phyloP scores from a whole-genome alignment of 2,797 vertebrate species.

The Myotis planiceps region DNA sequence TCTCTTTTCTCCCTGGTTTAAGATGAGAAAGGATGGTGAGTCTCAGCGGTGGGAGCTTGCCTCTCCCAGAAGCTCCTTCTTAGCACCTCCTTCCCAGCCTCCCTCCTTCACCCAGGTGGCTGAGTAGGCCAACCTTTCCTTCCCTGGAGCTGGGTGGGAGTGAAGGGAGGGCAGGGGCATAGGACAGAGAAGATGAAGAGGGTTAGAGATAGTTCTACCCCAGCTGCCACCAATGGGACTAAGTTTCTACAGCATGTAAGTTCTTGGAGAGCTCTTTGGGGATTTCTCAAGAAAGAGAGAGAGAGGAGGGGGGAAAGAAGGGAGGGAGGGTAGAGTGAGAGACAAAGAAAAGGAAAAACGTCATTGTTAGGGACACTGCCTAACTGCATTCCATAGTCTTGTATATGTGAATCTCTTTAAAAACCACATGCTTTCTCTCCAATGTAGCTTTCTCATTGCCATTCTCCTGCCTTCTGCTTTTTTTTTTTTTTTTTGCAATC shows the following conservation, averaged over 20 bases:
- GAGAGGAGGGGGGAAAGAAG: rapidly evolving
- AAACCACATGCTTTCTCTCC: not conserved
- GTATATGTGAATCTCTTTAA: not conserved
- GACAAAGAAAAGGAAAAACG: not conserved
- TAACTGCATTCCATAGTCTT: not conserved
- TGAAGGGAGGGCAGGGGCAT: too few relatives aligned
- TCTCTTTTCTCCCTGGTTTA: not conserved
- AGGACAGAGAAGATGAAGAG: not conserved
- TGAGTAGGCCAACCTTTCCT: not conserved
- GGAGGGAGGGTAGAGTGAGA: rapidly evolving
- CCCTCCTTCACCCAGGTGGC: not conserved
- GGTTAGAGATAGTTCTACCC: not conserved
- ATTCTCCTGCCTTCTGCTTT: not conserved
- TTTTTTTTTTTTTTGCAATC: not conserved
- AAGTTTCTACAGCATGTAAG: not conserved
- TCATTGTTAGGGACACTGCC: not conserved
- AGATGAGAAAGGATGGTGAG: not conserved
- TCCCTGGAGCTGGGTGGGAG: not conserved
- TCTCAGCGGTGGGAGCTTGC: not conserved
- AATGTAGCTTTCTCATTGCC: not conserved
- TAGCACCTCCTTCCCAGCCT: not conserved
- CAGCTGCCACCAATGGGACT: not conserved
- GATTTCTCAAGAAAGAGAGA: not conserved
- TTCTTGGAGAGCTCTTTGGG: not conserved
- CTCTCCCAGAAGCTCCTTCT: not conserved